phyloP scores from a whole-genome alignment of 2,113 vertebrate genomes.

The Macquaria ambigua region DNA sequence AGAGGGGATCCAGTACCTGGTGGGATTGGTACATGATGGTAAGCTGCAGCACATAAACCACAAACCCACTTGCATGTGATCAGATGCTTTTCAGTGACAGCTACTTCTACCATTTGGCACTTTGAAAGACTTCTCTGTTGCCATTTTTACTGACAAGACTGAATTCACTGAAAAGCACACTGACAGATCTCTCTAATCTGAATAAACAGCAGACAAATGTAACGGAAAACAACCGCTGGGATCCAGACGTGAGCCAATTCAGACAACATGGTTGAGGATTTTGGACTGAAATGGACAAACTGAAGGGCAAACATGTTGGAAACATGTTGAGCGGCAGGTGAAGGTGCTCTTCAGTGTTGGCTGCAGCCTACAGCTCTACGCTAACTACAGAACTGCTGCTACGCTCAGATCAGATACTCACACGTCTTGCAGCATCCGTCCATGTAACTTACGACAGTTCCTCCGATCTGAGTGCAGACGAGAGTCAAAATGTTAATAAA shows the following conservation, averaged over 20 bases:
- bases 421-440: conserved; percentile 98
- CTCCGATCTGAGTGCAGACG: conserved; percentile 88
- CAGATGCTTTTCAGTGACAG: conserved; percentile 74
- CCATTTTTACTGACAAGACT: background rate
- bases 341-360: conserved; percentile 65
- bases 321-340: conserved; percentile 65
- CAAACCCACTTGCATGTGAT: conserved; percentile 64
- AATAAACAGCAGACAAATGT: conserved; percentile 59
- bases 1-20: conserved; percentile 91
- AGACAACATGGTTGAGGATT: conserved; percentile 20
- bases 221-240: conserved; percentile 35
- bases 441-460: conserved; percentile 93
- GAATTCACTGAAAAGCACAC: conserved; percentile 72
- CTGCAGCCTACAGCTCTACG: conserved; percentile 70
- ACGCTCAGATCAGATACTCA: conserved; percentile 85
- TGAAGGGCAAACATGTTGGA: conserved; percentile 73
- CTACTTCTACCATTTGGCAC: background rate
- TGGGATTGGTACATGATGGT: conserved; percentile 87
- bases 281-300: conserved; percentile 51
- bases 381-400: conserved; percentile 68
- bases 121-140: background rate
- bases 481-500: conserved; percentile 10
- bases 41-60: conserved; percentile 81
- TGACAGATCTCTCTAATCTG: conserved; percentile 48
- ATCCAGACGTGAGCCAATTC: conserved; percentile 13